Base-by-base conservation (phyloP, 2,113 vertebrate genomes). In the Andinoacara biseriatus region DNA sequence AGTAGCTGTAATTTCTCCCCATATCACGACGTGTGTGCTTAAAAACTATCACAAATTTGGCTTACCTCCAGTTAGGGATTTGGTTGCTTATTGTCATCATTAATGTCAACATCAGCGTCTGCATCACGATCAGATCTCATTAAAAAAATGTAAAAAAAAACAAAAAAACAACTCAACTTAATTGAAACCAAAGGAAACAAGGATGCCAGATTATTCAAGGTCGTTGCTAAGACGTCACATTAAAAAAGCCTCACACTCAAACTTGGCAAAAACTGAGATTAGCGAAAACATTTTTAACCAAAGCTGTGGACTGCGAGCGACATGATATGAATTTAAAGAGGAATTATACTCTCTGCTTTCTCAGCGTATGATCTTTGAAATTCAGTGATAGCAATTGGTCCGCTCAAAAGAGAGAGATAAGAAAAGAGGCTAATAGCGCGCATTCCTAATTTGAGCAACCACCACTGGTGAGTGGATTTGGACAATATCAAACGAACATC, bases 381-480 rank as follows among this genome's bases (percentile, higher is more conserved):
- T 91, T 35, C 61, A 67, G 24, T 14, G 83, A 89, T 85, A 87
- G 83, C 60, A 52, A 89, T 35, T 76, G 80, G 86, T 78, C 58
- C 7, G 40, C 81, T 80, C 75, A 74, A 74, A 76, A 81, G 78
- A 86, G 24, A 20, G 43, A 82, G 91, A 94, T 92, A 92, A 87
- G 86, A 78, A 88, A 82, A 89, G 86, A 89, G 76, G 80, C 65
- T 13, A 81, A 93, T 93, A 83, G 86, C 76, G 43, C 3, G 86
- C 87, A 46, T 87, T 65, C 77, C 76, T 90, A 87, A 93, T 94
- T 94, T 93, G 88, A 89, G 89, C 83, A 80, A 75, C 81, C 62
- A 61, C 77, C 79, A 14, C 91, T 87, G 75, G 87, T 81, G 81
- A 84, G 78, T 90, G 91, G 93, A 95, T 95, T 94, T 92, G 87